A percentile compares a stretch with the other conserved stretches of the same genome.
Evolutionary conservation across 2,113 vertebrate species (phyloP).

Genomic region (Chauna torquata): DNA sequence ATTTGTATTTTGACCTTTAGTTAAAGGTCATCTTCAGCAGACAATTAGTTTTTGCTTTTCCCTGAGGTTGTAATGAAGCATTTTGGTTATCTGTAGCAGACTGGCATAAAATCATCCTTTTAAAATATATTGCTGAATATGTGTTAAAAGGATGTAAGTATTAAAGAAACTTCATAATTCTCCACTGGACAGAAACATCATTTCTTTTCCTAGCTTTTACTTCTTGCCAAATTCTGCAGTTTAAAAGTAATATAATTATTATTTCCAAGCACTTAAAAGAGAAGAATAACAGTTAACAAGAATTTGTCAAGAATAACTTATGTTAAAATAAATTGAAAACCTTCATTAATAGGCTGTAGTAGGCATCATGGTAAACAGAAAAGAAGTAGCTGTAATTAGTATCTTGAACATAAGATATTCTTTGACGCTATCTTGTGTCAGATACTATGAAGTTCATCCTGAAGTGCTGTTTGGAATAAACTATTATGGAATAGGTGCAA

Average conservation of each 20-base stretch:
- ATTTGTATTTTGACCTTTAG: background rate
- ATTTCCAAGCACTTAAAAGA: background rate
- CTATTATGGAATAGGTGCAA: rapidly evolving
- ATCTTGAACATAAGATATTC: background rate
- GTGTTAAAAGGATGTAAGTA: background rate
- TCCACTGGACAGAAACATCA: background rate
- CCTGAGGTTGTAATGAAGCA: background rate
- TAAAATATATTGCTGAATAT: background rate
- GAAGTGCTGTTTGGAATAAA: background rate
- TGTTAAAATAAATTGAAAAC: background rate
- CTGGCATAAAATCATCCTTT: background rate
- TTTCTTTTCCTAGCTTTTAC: background rate
- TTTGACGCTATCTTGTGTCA: background rate
- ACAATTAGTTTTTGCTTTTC: background rate
- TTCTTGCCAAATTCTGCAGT: background rate
- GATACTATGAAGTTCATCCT: background rate
- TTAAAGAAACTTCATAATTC: background rate
- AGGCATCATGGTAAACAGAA: background rate
- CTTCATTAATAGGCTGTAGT: background rate
- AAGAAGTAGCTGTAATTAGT: background rate
- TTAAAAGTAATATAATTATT: background rate
- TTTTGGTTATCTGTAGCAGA: background rate
- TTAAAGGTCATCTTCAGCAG: background rate
- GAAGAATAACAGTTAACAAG: background rate
- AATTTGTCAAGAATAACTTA: background rate